phyloP scores from a whole-genome alignment of 2,888 invertebrate species.

The Osmoderma eremita region DNA sequence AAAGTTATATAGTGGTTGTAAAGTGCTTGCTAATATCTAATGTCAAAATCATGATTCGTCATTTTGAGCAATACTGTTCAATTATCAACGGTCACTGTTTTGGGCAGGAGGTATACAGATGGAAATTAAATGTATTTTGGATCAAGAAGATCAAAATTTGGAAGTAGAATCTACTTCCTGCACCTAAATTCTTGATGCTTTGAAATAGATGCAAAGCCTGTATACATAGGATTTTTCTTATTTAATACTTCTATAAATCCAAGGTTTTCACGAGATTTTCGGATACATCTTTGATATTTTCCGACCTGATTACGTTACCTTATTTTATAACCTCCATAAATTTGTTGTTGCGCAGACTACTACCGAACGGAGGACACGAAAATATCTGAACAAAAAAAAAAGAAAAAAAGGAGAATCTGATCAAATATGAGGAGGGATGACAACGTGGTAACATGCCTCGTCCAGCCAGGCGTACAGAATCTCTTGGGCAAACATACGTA shows the following conservation, averaged over 20 bases:
- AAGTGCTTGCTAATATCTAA: too few species aligned
- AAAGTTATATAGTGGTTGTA: too few species aligned
- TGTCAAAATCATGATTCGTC: too few species aligned
- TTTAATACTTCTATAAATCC: not conserved
- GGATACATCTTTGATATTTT: conserved; percentile 1
- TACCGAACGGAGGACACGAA: not conserved
- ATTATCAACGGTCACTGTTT: too few species aligned
- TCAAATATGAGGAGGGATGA: conserved; percentile 42
- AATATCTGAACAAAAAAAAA: conserved; percentile 8
- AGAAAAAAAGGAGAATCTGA: conserved; percentile 35
- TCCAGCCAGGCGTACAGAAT: conserved; percentile 52
- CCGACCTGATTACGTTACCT: conserved; percentile 29
- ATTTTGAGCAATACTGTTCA: too few species aligned
- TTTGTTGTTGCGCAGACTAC: conserved; percentile 11
- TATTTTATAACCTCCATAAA: conserved; percentile 30
- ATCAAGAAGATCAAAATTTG: too few species aligned
- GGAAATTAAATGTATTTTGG: too few species aligned
- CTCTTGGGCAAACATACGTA: conserved; percentile 55
- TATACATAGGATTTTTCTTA: not conserved
- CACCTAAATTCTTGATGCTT: too few species aligned
- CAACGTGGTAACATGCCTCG: conserved; percentile 42
- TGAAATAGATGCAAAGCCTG: too few species aligned
- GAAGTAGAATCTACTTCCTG: too few species aligned
- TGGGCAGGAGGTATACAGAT: too few species aligned
- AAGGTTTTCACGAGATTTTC: not conserved